phyloP scores from a whole-genome alignment of 2,888 invertebrate genomes.

The Pristionchus arcanus region DNA sequence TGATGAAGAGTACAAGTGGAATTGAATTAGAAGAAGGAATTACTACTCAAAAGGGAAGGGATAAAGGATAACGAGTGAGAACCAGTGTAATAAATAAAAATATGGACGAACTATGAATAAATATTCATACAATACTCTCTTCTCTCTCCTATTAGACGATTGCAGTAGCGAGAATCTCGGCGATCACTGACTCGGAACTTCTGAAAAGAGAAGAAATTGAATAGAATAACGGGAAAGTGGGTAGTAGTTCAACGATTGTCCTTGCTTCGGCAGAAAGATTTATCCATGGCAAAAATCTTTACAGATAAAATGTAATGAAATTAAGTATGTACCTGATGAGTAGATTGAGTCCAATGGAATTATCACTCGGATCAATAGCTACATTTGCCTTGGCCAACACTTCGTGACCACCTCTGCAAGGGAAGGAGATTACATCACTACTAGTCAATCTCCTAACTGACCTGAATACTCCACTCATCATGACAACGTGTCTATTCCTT shows the following conservation, averaged over 20 bases:
- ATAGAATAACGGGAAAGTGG: background rate
- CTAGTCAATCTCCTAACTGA: background rate
- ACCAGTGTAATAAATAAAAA: constrained; percentile 54
- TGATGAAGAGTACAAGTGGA: constrained; percentile 40
- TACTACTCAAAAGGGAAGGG: constrained; percentile 52
- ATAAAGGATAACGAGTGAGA: constrained; percentile 55
- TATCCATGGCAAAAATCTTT: background rate
- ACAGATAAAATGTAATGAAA: background rate
- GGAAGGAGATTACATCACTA: background rate
- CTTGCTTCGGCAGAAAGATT: too few species aligned
- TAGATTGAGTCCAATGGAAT: constrained; percentile 75
- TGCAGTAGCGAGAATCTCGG: constrained; percentile 66
- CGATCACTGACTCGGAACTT: constrained; percentile 62
- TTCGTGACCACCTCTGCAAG: constrained; percentile 85
- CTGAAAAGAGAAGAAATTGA: constrained; percentile 56
- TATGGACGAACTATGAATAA: constrained; percentile 24
- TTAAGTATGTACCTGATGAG: constrained; percentile 67
- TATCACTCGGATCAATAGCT: constrained; percentile 74
- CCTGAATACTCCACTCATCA: constrained; percentile 91
- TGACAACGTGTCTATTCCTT: constrained; percentile 88
- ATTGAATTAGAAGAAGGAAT: constrained; percentile 27
- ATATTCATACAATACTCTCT: constrained; percentile 1
- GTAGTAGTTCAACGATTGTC: background rate
- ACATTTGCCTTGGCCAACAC: constrained; percentile 73
- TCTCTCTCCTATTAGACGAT: constrained; percentile 61